Evolutionary conservation across 2,797 vertebrate species (phyloP).

Genomic region (Hozukius guyotensis): DNA sequence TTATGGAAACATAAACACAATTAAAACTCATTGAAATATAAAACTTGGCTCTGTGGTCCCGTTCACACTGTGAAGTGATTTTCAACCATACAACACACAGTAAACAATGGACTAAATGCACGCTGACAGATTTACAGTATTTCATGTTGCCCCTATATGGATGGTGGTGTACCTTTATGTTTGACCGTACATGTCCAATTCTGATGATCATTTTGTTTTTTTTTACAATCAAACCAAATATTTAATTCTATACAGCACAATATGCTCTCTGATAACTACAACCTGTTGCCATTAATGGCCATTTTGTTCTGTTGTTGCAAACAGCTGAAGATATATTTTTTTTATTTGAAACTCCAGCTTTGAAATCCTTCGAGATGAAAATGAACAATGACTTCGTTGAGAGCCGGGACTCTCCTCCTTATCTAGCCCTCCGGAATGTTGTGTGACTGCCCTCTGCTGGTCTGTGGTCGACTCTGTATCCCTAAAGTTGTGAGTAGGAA

Average conservation of each 20-base stretch:
- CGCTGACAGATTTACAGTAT: not conserved
- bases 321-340: not conserved
- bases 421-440: not conserved
- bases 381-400: constrained; percentile 2
- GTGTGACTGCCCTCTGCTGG: constrained; percentile 54
- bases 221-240: not conserved
- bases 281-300: not conserved
- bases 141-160: not conserved
- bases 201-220: not conserved
- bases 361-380: not conserved
- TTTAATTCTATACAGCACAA: not conserved
- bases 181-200: not conserved
- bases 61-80: not conserved
- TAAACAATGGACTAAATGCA: not conserved
- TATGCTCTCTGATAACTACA: not conserved
- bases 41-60: not conserved
- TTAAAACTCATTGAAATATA: not conserved
- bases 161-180: not conserved
- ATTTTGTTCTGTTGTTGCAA: not conserved
- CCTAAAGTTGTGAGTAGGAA: not conserved
- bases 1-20: not conserved
- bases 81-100: not conserved
- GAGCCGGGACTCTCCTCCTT: not conserved
- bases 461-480: not conserved
- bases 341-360: not conserved